These are phyloP conservation scores for Clarias pachynema DNA, from an alignment of 2,797 vertebrate species.

Conservation along the genomic window DNA sequence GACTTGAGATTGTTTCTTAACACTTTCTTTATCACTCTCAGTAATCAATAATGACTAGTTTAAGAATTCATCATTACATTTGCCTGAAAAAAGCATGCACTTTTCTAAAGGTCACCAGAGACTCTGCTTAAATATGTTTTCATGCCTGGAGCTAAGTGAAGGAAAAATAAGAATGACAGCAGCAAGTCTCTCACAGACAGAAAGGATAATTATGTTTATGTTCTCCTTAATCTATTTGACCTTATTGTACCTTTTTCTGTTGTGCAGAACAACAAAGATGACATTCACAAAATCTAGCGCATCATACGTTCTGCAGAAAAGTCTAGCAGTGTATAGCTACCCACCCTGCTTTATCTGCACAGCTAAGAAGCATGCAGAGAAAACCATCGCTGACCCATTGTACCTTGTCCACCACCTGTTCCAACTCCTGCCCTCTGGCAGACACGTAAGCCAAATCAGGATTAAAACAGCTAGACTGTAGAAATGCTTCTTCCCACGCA, in stretches of 20 bases:
- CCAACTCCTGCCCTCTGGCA: neutral
- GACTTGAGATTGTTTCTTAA: constrained; percentile 1
- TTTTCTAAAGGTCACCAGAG: neutral
- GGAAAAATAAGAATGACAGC: neutral
- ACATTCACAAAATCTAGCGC: neutral
- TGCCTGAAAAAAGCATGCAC: constrained; percentile 1
- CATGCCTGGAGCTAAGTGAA: neutral
- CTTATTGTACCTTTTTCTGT: neutral
- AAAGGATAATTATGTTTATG: neutral
- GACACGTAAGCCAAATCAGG: neutral
- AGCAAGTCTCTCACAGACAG: neutral
- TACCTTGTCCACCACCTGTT: neutral
- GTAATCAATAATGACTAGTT: neutral
- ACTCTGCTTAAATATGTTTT: neutral
- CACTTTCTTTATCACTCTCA: neutral
- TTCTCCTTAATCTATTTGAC: neutral
- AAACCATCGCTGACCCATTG: neutral
- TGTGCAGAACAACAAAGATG: neutral
- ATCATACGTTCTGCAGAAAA: neutral
- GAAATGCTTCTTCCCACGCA: neutral
- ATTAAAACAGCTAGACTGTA: neutral
- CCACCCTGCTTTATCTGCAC: neutral
- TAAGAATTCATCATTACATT: neutral
- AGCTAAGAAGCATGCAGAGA: too few relatives aligned
- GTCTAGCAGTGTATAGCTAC: neutral